Percentiles rank a stretch among this genome's conserved stretches.
phyloP scores from a whole-genome alignment of 2,113 vertebrate genomes.

The Meleagris gallopavo region DNA sequence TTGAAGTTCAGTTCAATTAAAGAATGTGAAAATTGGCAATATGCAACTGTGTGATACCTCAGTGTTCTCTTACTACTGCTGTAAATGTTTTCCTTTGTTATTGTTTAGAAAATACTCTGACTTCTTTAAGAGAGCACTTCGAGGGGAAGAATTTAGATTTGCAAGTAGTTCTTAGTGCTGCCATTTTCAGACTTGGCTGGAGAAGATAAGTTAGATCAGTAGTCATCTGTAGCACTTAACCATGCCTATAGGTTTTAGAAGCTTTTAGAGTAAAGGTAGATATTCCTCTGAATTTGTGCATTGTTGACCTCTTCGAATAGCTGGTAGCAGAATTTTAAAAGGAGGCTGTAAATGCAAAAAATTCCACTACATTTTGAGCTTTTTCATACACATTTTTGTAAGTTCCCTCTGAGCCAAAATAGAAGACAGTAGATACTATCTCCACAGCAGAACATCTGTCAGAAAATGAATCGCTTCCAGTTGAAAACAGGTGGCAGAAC shows the following conservation, averaged over 20 bases:
- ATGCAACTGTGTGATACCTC: background rate
- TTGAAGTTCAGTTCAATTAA: background rate
- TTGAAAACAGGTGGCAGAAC: background rate
- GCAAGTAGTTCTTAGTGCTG: background rate
- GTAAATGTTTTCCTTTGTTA: background rate
- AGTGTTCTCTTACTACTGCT: background rate
- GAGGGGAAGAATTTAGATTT: background rate
- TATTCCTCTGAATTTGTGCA: background rate
- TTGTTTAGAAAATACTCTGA: background rate
- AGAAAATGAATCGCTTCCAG: background rate
- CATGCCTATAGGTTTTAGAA: background rate
- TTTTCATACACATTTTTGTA: background rate
- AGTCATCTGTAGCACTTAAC: background rate
- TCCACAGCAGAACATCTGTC: background rate
- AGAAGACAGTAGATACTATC: background rate
- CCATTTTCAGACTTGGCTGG: background rate
- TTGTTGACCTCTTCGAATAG: background rate
- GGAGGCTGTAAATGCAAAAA: background rate
- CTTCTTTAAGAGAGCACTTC: background rate
- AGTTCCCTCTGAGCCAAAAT: background rate
- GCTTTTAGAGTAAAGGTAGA: background rate
- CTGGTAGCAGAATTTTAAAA: background rate
- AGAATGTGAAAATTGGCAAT: background rate
- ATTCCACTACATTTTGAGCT: background rate
- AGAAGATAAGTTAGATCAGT: background rate